Conservation (phyloP, 2,888 invertebrate species). For the Hymenopus coronatus region DNA sequence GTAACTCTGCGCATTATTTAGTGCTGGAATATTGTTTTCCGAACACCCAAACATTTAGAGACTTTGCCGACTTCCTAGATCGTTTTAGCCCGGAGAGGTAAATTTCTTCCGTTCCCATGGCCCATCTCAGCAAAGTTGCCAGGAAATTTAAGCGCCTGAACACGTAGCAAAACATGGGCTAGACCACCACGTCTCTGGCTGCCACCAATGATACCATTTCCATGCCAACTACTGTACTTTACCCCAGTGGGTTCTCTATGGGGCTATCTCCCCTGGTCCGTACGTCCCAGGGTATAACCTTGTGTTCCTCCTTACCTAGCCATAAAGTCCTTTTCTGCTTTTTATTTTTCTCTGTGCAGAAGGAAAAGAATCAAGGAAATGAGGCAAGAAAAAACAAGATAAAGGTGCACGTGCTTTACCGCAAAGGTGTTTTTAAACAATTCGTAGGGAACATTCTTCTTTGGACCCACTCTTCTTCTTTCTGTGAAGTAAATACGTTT, state of each 20-base stretch:
- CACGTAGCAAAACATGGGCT: background rate
- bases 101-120: background rate
- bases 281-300: background rate
- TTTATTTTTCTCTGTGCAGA: background rate
- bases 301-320: background rate
- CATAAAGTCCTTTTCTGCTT: background rate
- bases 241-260: background rate
- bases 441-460: too few species aligned
- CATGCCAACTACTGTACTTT: conserved; percentile 10
- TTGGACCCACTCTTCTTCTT: too few species aligned
- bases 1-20: too few species aligned
- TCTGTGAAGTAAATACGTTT: too few species aligned
- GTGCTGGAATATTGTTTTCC: too few species aligned
- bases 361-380: background rate
- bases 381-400: background rate
- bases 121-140: background rate
- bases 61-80: background rate
- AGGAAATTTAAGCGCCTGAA: conserved; percentile 1
- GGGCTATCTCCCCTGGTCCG: background rate
- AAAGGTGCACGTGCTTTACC: background rate
- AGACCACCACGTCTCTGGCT: background rate
- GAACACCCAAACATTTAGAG: background rate
- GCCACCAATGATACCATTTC: conserved; percentile 10
- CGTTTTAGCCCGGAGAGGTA: background rate
- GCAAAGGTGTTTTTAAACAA: too few species aligned